phyloP scores from a whole-genome alignment of 2,888 invertebrate species.

The Epinotia bilunana region DNA sequence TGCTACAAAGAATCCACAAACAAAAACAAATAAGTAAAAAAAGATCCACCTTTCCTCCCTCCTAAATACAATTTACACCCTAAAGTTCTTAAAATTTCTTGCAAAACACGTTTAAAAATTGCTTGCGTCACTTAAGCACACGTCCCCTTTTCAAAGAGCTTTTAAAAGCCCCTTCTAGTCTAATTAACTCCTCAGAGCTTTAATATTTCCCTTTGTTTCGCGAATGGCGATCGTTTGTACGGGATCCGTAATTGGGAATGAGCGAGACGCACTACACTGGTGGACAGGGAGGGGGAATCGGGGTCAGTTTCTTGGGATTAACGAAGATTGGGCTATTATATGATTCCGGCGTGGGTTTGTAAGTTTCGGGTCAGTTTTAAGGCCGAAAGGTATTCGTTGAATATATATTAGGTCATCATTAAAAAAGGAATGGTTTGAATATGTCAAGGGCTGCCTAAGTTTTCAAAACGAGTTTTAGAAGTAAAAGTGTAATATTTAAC shows the following conservation, averaged over 20 bases:
- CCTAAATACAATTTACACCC: too few relatives aligned
- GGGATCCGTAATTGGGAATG: conserved; percentile 43
- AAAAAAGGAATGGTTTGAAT: too few relatives aligned
- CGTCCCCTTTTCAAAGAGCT: not conserved
- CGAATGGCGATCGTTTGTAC: conserved; percentile 46
- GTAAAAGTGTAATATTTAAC: too few relatives aligned
- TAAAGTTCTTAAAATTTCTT: not conserved
- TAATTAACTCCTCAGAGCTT: conserved; percentile 28
- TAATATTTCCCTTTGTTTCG: conserved; percentile 46
- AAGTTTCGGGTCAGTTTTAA: not conserved
- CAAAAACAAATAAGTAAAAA: too few relatives aligned
- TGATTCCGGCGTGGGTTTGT: conserved; percentile 11
- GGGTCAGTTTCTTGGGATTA: conserved; percentile 46
- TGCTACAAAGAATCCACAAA: too few relatives aligned
- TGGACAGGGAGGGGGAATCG: conserved; percentile 14
- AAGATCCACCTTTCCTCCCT: too few relatives aligned
- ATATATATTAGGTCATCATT: not conserved
- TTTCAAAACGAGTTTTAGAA: not conserved
- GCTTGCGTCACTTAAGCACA: not conserved
- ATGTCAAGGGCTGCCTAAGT: not conserved
- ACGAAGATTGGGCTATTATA: conserved; percentile 31
- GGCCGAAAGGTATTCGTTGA: conserved; percentile 7
- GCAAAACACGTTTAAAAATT: not conserved
- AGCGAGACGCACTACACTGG: conserved; percentile 9
- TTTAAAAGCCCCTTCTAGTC: conserved; percentile 15